These are phyloP conservation scores for Typhlichthys subterraneus DNA, from an alignment of 2,797 vertebrate species.

Conservation along the genomic window DNA sequence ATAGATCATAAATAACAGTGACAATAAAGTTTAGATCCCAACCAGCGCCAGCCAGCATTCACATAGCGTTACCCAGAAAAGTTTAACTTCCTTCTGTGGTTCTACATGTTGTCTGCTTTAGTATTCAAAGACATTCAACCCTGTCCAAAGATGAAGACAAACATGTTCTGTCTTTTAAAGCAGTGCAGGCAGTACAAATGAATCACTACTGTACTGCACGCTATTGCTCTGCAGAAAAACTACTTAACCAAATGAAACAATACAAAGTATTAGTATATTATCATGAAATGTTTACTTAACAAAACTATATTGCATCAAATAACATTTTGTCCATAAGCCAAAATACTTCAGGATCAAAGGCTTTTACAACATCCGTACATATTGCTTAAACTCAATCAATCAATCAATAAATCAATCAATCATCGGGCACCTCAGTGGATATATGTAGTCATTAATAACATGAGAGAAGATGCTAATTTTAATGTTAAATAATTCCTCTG, in stretches of 20 bases:
- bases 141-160: slow-evolving; percentile 20
- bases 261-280: background rate
- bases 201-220: slow-evolving; percentile 15
- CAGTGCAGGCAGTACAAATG: slow-evolving; percentile 4
- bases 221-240: background rate
- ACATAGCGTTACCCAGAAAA: slow-evolving; percentile 24
- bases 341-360: too few relatives aligned
- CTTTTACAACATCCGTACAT: too few relatives aligned
- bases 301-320: slow-evolving; percentile 3
- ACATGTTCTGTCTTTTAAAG: slow-evolving; percentile 4
- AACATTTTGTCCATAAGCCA: background rate
- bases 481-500: too few relatives aligned
- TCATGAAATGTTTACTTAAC: background rate
- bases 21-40: slow-evolving; percentile 13
- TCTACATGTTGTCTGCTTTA: slow-evolving; percentile 14
- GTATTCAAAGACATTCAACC: slow-evolving; percentile 28
- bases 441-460: too few relatives aligned
- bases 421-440: too few relatives aligned
- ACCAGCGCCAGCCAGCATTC: slow-evolving; percentile 16
- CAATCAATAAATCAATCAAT: too few relatives aligned
- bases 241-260: slow-evolving; percentile 13
- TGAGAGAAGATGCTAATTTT: too few relatives aligned
- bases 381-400: too few relatives aligned
- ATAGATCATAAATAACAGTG: too few relatives aligned
- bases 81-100: slow-evolving; percentile 20